phyloP scores from a whole-genome alignment of 2,888 invertebrate species.

The Drosophila flavopinicola region DNA sequence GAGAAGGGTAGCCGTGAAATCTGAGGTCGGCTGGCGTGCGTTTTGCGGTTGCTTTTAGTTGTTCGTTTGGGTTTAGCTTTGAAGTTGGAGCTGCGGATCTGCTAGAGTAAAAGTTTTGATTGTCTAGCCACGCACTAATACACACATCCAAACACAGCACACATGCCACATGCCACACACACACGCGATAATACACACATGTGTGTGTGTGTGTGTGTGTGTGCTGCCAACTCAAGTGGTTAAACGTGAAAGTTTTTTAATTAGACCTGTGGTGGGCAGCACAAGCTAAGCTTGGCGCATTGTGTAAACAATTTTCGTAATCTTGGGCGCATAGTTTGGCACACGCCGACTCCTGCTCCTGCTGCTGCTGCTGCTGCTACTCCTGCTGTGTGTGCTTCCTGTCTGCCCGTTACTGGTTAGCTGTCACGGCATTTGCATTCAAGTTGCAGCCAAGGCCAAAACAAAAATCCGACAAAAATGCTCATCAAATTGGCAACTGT shows the following conservation, averaged over 20 bases:
- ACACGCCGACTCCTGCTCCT: not conserved
- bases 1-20: constrained; percentile 10
- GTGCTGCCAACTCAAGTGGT: constrained; percentile 68
- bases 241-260: constrained; percentile 78
- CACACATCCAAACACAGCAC: constrained; percentile 41
- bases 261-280: constrained; percentile 74
- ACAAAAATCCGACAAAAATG: constrained; percentile 43
- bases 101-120: constrained; percentile 67
- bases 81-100: constrained; percentile 56
- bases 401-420: constrained; percentile 1
- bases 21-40: constrained; percentile 39
- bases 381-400: constrained; percentile 6
- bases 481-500: constrained; percentile 67
- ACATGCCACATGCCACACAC: constrained; percentile 35
- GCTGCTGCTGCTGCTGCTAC: not conserved
- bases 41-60: constrained; percentile 34
- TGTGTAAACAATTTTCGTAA: constrained; percentile 72
- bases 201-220: constrained; percentile 27
- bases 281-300: constrained; percentile 49
- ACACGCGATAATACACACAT: constrained; percentile 15
- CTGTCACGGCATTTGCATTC: constrained; percentile 45
- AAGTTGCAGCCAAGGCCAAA: constrained; percentile 53
- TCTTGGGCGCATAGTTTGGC: constrained; percentile 64
- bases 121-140: constrained; percentile 64
- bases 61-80: constrained; percentile 54